Conservation (phyloP, 1,140 invertebrate genomes). For the Branchinecta lindahli region DNA sequence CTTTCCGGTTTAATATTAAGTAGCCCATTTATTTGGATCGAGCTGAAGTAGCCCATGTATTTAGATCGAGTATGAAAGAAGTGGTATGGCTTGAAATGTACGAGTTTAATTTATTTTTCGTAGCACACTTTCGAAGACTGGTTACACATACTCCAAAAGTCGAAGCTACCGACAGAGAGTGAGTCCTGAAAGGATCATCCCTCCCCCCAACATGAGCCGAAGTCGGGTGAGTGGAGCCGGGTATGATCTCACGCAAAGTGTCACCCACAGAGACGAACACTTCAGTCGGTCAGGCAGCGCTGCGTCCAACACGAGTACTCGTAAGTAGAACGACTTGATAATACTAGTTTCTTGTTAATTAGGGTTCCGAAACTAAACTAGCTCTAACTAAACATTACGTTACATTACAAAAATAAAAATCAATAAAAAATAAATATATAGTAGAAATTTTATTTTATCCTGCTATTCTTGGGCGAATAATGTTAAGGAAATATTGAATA, state of each 20-base stretch:
- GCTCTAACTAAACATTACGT: no score
- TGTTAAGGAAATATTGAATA: no score
- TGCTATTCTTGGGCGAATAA: no score
- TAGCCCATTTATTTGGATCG: no score
- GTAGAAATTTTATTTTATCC: no score
- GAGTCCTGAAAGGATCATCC: not conserved
- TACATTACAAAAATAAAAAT: no score
- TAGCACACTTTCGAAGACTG: not conserved
- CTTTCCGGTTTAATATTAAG: no score
- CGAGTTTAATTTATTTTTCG: not conserved
- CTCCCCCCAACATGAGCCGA: not conserved
- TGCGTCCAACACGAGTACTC: not conserved
- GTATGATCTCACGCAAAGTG: not conserved
- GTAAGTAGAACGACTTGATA: not conserved
- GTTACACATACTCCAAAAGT: constrained; percentile 6
- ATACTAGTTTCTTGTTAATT: no score
- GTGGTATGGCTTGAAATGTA: not conserved
- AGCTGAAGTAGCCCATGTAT: no score
- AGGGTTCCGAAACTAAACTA: no score
- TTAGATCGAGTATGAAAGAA: no score
- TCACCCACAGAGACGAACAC: not conserved
- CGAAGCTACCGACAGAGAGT: not conserved
- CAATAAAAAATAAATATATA: no score
- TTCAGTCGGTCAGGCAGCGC: not conserved
- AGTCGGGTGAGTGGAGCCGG: not conserved